These are phyloP conservation scores for Gymnothorax javanicus DNA, from an alignment of 2,797 vertebrate species.

Conservation along the genomic window DNA sequence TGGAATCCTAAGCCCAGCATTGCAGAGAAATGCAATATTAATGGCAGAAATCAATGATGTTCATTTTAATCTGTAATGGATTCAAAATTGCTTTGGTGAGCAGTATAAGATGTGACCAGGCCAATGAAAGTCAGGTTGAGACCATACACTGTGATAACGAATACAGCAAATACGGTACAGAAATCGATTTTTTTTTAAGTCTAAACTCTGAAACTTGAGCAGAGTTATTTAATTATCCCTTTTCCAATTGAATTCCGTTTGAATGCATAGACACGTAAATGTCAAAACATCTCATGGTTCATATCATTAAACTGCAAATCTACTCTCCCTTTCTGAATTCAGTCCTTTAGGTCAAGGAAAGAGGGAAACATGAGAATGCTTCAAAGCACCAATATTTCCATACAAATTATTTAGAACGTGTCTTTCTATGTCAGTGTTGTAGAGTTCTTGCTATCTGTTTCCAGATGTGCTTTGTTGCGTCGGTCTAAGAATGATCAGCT, in stretches of 20 bases:
- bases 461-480: too few relatives aligned
- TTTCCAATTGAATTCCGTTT: background rate
- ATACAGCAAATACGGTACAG: background rate
- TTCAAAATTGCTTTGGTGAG: constrained; percentile 32
- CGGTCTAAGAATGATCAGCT: too few relatives aligned
- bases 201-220: constrained; percentile 11
- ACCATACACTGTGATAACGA: background rate
- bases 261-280: background rate
- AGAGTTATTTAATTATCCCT: background rate
- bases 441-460: too few relatives aligned
- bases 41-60: constrained; percentile 26
- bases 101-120: background rate
- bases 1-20: constrained; percentile 2
- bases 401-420: too few relatives aligned
- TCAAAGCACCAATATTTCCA: background rate
- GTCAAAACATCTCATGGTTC: background rate
- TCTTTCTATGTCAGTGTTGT: too few relatives aligned
- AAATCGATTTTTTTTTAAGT: background rate
- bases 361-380: background rate
- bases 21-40: constrained; percentile 13
- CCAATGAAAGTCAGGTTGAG: background rate
- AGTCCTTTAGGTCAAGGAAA: background rate
- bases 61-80: constrained; percentile 30
- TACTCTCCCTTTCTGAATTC: background rate
- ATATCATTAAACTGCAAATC: background rate